A percentile compares a stretch with the other conserved stretches of the same genome.
Conservation (phyloP, 1,140 invertebrate species). For the Theocolax elegans region DNA sequence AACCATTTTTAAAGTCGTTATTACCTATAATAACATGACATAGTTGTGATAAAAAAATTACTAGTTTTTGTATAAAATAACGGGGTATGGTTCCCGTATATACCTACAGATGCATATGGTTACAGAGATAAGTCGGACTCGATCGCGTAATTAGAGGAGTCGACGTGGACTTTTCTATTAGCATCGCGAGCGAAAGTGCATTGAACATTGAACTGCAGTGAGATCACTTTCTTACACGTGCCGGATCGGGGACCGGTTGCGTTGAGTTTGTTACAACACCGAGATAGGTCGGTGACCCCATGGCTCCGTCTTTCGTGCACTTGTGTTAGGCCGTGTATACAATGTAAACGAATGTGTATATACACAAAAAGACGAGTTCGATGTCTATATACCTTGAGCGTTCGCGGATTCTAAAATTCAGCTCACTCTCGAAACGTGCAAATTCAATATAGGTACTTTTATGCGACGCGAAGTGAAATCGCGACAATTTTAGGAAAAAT, state of each 20-base stretch:
- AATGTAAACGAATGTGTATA: neutral
- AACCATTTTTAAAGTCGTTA: too few species aligned
- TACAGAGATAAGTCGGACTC: too few species aligned
- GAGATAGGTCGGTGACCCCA: constrained; percentile 28
- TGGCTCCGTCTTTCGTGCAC: neutral
- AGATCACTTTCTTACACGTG: neutral
- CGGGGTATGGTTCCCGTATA: too few species aligned
- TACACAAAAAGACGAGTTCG: neutral
- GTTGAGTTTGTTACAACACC: constrained; percentile 24
- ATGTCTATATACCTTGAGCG: neutral
- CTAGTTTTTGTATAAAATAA: too few species aligned
- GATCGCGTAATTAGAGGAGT: neutral
- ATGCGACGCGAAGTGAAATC: too few species aligned
- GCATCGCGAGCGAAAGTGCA: constrained; percentile 42
- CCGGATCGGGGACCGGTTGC: constrained; percentile 15
- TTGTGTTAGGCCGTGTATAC: neutral
- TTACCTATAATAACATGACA: too few species aligned
- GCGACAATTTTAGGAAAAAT: too few species aligned
- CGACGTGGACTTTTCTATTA: neutral
- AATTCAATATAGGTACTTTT: too few species aligned
- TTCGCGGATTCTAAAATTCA: neutral
- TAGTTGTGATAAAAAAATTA: too few species aligned
- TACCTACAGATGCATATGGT: too few species aligned
- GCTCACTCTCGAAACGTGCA: neutral
- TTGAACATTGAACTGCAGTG: neutral